These are phyloP conservation scores for Luidia sarsii DNA, from an alignment of 53 echinoderm and acorn worm species.

Conservation along the genomic window DNA sequence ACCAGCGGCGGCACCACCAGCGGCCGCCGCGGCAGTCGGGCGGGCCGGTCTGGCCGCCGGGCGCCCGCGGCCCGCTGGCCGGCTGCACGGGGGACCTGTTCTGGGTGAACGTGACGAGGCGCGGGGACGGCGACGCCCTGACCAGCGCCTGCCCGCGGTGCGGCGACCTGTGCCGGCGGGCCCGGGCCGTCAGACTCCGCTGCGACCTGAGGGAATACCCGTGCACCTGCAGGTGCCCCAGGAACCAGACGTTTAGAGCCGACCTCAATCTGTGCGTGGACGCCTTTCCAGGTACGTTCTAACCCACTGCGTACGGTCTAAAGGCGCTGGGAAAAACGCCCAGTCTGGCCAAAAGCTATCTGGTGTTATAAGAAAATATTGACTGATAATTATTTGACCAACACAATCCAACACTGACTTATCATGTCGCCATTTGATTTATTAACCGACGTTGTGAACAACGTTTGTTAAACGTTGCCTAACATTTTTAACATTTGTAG, in stretches of 20 bases:
- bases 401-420: too few relatives aligned
- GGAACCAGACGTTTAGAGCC: slow-evolving; percentile 55
- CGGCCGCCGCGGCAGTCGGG: not conserved
- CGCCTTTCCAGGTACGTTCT: slow-evolving; percentile 62
- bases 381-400: too few relatives aligned
- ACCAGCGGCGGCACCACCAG: slow-evolving; percentile 23
- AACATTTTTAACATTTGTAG: too few relatives aligned
- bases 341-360: too few relatives aligned
- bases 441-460: too few relatives aligned
- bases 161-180: slow-evolving; percentile 57
- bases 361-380: too few relatives aligned
- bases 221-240: slow-evolving; percentile 66
- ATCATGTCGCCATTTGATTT: too few relatives aligned
- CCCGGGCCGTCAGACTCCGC: slow-evolving; percentile 59
- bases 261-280: slow-evolving; percentile 58
- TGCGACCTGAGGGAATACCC: slow-evolving; percentile 68
- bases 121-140: slow-evolving; percentile 61
- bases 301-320: too few relatives aligned
- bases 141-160: slow-evolving; percentile 61
- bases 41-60: not conserved
- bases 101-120: slow-evolving; percentile 67
- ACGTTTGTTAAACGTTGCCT: too few relatives aligned
- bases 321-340: too few relatives aligned
- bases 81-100: slow-evolving; percentile 40
- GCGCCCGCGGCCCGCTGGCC: not conserved